phyloP scores from a whole-genome alignment of 1,140 invertebrate species.

The Teleogryllus occipitalis region DNA sequence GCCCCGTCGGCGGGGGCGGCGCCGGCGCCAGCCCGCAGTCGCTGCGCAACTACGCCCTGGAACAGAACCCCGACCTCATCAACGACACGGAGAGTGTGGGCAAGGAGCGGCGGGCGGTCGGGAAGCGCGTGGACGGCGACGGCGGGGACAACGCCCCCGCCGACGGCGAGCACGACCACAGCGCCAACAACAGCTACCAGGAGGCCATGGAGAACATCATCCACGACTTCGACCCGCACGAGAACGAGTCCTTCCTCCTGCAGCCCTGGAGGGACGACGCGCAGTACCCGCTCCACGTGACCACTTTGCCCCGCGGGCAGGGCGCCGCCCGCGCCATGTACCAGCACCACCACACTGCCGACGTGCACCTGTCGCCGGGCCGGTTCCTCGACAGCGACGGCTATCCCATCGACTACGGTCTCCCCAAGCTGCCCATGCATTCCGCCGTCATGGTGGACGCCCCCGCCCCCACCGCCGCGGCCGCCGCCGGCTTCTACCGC shows the following conservation, averaged over 20 bases:
- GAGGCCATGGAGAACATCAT: constrained; percentile 28
- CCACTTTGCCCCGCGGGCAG: constrained; percentile 43
- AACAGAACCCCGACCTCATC: constrained; percentile 67
- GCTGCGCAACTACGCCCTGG: constrained; percentile 46
- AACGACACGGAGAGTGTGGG: constrained; percentile 61
- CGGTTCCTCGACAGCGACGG: constrained; percentile 63
- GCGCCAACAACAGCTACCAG: constrained; percentile 26
- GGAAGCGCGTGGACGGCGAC: constrained; percentile 17
- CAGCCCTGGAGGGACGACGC: constrained; percentile 8
- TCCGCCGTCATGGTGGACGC: constrained; percentile 35
- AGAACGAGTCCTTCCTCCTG: neutral
- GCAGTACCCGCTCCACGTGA: constrained; percentile 26
- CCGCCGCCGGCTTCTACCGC: constrained; percentile 46
- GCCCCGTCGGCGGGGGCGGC: constrained; percentile 20
- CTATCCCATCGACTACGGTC: constrained; percentile 69
- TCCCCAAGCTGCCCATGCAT: constrained; percentile 49
- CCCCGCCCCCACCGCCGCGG: constrained; percentile 33
- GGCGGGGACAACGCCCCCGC: constrained; percentile 12
- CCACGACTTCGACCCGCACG: constrained; percentile 19
- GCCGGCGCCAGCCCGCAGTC: constrained; percentile 28
- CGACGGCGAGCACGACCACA: constrained; percentile 19
- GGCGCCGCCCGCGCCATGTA: constrained; percentile 29
- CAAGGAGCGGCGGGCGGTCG: constrained; percentile 43
- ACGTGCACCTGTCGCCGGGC: constrained; percentile 56
- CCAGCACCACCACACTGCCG: constrained; percentile 50